Evolutionary conservation across 2,888 invertebrate genomes (phyloP), one percentile per base, ranked within the genome.

Genomic region (Spilosoma lubricipeda): DNA sequence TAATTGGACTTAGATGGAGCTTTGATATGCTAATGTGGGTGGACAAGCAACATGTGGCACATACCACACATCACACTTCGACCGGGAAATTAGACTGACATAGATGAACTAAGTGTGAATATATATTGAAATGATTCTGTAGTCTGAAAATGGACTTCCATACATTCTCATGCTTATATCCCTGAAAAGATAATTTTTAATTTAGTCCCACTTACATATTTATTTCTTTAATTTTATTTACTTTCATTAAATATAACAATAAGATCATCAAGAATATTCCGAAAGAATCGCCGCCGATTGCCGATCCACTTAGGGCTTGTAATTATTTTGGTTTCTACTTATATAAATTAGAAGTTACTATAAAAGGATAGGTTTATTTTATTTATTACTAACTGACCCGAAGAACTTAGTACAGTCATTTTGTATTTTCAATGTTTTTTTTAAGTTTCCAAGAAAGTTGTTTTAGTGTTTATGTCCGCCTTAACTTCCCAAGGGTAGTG

Each of bases 11-110:
- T 89, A 90, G 91, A 86, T 86, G 83, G 82, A 85, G 91, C 94
- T 95, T 94, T 95, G 94, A 93, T 90, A 94, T 95, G 94, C 90
- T 91, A 94, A 94, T 95, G 86, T 78, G 77, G 80, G 86, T 86
- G 88, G 91, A 87, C 89, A 87, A 88, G 91, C 92, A 91, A 93
- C 93, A 93, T 91, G 92, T 93, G 91, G 90, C 83, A 81, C 77
- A 81, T 78, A 79, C 77, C 77, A 76, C 76, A 73, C 71, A 59
- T 67, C 65, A 64, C 70, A 77, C 75, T 68, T 83, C 73, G 13
- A 65, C 45, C 23, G 48, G 33, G 30, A 71, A 64, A 65, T 65
- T 71, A 48, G 45, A 33, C 59, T 64, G n/a, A 56, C 11, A 20
- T 42, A 30, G 33, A 69, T 56, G n/a, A 39, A 69, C 13, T 68